phyloP scores from a whole-genome alignment of 2,888 invertebrate genomes.

The Norana najaformis region DNA sequence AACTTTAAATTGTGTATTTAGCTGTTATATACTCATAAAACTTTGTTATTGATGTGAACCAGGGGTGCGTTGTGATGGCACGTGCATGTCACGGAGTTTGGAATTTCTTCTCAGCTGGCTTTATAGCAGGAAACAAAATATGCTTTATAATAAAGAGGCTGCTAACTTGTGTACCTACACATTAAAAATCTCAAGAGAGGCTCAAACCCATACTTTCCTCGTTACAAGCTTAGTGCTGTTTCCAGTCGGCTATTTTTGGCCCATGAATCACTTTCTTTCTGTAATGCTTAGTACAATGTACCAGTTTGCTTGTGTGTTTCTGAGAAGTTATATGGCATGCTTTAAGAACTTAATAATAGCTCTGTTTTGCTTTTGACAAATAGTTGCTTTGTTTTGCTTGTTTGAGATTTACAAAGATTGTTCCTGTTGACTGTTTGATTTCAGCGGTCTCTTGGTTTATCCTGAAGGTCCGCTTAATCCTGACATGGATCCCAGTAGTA shows the following conservation, averaged over 20 bases:
- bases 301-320: background rate
- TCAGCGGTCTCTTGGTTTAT: slow-evolving; percentile 84
- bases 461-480: slow-evolving; percentile 90
- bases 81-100: background rate
- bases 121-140: background rate
- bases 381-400: background rate
- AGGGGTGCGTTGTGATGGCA: background rate
- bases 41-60: background rate
- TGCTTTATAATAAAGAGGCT: no score
- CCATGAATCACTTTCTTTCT: no score
- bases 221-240: no score
- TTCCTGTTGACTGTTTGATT: slow-evolving; percentile 42
- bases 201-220: no score
- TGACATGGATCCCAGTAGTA: slow-evolving; percentile 76
- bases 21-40: background rate
- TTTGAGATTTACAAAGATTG: background rate
- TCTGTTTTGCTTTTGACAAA: background rate
- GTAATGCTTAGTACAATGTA: no score
- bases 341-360: background rate
- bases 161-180: no score
- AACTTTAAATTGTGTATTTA: slow-evolving; percentile 50
- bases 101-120: background rate
- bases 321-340: background rate
- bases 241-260: no score
- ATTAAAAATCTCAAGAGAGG: no score